Conservation (phyloP, 2,113 vertebrate species). For the Ciconia boyciana region DNA sequence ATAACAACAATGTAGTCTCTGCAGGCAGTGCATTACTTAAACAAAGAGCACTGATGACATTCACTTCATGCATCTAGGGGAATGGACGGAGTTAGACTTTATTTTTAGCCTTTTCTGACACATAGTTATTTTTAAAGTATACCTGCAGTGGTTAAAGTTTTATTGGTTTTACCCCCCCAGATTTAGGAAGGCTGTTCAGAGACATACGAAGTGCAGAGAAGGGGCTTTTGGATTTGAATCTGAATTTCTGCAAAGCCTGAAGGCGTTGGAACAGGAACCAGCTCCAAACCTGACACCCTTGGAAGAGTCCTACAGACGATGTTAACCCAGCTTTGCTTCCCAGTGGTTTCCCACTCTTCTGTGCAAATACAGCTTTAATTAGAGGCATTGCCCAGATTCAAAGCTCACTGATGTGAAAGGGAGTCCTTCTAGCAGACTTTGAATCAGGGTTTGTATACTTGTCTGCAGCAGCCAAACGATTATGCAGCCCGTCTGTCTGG, state of each 20-base stretch:
- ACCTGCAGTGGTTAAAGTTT: background rate
- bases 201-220: background rate
- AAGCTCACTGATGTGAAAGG: background rate
- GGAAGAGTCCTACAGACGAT: background rate
- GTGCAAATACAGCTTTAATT: background rate
- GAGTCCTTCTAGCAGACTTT: background rate
- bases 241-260: background rate
- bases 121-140: background rate
- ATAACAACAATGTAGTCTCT: conserved; percentile 47
- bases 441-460: background rate
- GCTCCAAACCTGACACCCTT: background rate
- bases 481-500: background rate
- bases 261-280: background rate
- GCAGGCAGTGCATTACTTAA: conserved; percentile 53
- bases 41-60: conserved; percentile 51
- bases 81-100: background rate
- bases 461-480: background rate
- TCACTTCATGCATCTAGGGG: background rate
- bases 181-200: background rate
- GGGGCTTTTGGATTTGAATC: background rate
- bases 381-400: background rate
- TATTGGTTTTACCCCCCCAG: background rate
- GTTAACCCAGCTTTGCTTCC: background rate
- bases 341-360: background rate
- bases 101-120: background rate